Evolutionary conservation across 2,888 invertebrate genomes (phyloP).

Genomic region (Drosophila anomalata): DNA sequence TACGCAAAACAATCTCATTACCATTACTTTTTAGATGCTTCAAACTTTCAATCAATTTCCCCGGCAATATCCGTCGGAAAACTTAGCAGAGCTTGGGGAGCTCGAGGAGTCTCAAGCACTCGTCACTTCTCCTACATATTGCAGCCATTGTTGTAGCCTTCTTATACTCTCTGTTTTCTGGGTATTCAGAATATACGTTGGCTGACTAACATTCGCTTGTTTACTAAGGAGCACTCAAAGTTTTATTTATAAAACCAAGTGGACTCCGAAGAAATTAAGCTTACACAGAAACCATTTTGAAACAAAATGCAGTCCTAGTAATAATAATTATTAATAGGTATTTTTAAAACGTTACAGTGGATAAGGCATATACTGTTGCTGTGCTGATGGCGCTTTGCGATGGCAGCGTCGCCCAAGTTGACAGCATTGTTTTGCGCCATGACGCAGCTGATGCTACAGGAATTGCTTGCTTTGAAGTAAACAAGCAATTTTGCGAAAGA

Average conservation of each 20-base stretch:
- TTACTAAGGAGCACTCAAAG: no score
- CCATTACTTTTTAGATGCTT: slow-evolving; percentile 64
- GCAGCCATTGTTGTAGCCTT: slow-evolving; percentile 27
- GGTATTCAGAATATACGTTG: not conserved
- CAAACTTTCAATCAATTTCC: slow-evolving; percentile 77
- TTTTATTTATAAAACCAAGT: no score
- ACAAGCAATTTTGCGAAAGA: slow-evolving; percentile 73
- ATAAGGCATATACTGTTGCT: slow-evolving; percentile 1
- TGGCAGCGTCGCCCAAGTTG: slow-evolving; percentile 58
- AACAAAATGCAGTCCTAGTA: no score
- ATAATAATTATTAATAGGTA: slow-evolving; percentile 1
- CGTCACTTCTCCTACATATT: slow-evolving; percentile 17
- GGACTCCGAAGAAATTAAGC: no score
- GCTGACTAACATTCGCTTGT: no score
- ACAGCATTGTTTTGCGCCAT: slow-evolving; percentile 76
- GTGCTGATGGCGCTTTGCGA: slow-evolving; percentile 41
- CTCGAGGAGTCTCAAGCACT: slow-evolving; percentile 58
- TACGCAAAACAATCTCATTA: slow-evolving; percentile 72
- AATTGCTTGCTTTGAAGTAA: slow-evolving; percentile 76
- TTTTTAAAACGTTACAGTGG: not conserved
- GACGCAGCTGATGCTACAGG: slow-evolving; percentile 74
- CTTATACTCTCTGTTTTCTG: not conserved
- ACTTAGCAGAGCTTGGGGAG: slow-evolving; percentile 24
- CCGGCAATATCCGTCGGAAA: slow-evolving; percentile 69
- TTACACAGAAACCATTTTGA: no score